Evolutionary conservation across 2,113 vertebrate species (phyloP).

Genomic region (Epinephelus moara): DNA sequence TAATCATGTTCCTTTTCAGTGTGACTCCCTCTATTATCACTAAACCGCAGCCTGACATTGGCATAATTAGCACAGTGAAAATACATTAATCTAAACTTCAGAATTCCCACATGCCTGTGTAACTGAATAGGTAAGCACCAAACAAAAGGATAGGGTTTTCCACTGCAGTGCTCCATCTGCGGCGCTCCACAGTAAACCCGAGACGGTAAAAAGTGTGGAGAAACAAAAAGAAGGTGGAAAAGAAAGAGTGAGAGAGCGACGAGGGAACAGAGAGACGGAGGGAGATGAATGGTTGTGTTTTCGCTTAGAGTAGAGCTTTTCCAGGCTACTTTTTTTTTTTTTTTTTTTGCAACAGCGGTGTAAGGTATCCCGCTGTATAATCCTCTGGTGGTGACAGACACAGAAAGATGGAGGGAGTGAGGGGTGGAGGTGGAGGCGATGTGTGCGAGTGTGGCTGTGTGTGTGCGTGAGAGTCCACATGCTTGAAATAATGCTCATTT

Average conservation of each 20-base stretch:
- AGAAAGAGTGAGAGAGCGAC: conserved; percentile 25
- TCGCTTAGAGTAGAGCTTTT: conserved; percentile 65
- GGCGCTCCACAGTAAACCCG: conserved; percentile 9
- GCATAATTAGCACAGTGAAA: conserved; percentile 45
- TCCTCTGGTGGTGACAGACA: conserved; percentile 76
- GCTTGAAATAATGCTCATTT: conserved; percentile 41
- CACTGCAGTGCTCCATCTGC: neutral
- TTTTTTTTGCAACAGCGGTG: conserved; percentile 60
- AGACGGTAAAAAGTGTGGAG: conserved; percentile 22
- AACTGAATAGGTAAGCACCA: conserved; percentile 44
- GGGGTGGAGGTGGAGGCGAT: conserved; percentile 69
- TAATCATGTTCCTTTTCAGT: neutral
- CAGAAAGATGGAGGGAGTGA: conserved; percentile 59
- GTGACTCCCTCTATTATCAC: conserved; percentile 8
- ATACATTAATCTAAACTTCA: conserved; percentile 43
- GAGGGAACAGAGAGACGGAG: conserved; percentile 33
- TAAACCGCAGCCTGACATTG: conserved; percentile 26
- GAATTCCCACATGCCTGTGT: conserved; percentile 30
- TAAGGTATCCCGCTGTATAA: conserved; percentile 77
- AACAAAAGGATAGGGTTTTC: conserved; percentile 31
- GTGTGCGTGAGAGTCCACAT: conserved; percentile 34
- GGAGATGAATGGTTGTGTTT: conserved; percentile 67
- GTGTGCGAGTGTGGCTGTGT: conserved; percentile 10
- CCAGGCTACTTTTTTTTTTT: conserved; percentile 48
- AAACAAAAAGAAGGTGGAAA: conserved; percentile 52